These are phyloP conservation scores for Callopanchax toddi DNA, from an alignment of 2,113 vertebrate genomes.

Conservation along the genomic window DNA sequence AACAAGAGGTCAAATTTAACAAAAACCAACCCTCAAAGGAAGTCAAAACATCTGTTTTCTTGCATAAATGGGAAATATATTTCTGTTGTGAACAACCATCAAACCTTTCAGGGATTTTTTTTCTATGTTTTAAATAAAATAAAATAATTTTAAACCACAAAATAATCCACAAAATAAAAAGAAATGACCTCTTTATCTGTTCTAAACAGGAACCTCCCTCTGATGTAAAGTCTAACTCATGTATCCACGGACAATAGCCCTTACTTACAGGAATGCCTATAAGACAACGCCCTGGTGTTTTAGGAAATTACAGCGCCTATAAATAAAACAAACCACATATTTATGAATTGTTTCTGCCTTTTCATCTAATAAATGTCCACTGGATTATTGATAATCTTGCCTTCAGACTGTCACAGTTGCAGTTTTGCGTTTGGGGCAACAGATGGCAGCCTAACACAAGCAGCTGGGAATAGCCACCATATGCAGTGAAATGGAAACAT, in stretches of 20 bases:
- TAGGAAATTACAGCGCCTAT: neutral
- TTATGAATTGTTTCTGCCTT: neutral
- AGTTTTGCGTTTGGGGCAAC: slow-evolving; percentile 28
- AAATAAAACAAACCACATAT: neutral
- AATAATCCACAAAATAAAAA: no score
- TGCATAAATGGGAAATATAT: no score
- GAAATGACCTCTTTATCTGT: neutral
- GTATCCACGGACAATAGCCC: slow-evolving; percentile 8
- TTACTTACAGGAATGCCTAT: slow-evolving; percentile 4
- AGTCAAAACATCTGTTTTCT: no score
- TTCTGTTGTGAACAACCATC: neutral
- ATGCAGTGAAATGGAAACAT: neutral
- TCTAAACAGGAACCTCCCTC: neutral
- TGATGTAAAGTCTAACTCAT: neutral
- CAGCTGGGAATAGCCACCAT: neutral
- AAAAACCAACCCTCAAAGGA: no score
- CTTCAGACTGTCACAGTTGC: neutral
- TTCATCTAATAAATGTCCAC: neutral
- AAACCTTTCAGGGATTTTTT: neutral
- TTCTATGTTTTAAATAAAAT: neutral
- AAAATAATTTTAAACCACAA: no score
- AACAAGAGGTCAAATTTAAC: no score
- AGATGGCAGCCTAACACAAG: slow-evolving; percentile 55
- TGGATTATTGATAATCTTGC: neutral
- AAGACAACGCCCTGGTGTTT: neutral